These are phyloP conservation scores for Puntigrus tetrazona DNA, from an alignment of 2,113 vertebrate genomes.

Conservation along the genomic window DNA sequence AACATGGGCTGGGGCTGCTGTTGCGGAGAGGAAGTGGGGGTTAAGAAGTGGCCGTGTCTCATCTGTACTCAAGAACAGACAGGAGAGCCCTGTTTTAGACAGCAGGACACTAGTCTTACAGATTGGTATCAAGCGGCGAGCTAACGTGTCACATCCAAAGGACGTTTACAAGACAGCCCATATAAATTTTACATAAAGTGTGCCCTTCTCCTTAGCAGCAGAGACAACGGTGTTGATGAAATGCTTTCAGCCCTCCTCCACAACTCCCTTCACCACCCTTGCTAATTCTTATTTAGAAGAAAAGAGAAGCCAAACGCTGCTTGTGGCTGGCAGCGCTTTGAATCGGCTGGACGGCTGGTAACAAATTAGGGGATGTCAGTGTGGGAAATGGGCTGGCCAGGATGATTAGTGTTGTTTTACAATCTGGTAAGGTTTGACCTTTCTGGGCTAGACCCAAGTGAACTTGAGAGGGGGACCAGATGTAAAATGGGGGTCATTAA, in stretches of 20 bases:
- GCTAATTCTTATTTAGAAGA: conserved; percentile 51
- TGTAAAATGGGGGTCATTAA: conserved; percentile 55
- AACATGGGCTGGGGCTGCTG: not conserved
- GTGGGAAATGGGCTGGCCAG: conserved; percentile 65
- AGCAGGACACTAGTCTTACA: conserved; percentile 28
- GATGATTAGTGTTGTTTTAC: conserved; percentile 71
- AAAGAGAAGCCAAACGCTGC: conserved; percentile 51
- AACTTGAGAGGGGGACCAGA: conserved; percentile 52
- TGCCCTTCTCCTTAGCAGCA: conserved; percentile 44
- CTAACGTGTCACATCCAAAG: conserved; percentile 43
- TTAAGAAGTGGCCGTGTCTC: not conserved
- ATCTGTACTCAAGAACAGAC: not conserved
- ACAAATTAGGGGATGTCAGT: conserved; percentile 62
- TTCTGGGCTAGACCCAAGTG: conserved; percentile 61
- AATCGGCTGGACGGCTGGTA: conserved; percentile 51
- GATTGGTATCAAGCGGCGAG: conserved; percentile 35
- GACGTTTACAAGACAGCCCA: conserved; percentile 51
- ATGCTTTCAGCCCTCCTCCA: not conserved
- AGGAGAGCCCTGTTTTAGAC: conserved; percentile 3
- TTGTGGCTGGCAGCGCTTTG: conserved; percentile 52
- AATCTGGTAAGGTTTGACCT: conserved; percentile 72
- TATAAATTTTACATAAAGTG: conserved; percentile 47
- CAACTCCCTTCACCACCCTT: not conserved
- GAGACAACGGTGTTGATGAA: conserved; percentile 45
- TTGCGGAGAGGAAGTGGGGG: conserved; percentile 28